These are phyloP conservation scores for Drosophila pallidifrons DNA, from an alignment of 1,140 invertebrate species.

Conservation along the genomic window DNA sequence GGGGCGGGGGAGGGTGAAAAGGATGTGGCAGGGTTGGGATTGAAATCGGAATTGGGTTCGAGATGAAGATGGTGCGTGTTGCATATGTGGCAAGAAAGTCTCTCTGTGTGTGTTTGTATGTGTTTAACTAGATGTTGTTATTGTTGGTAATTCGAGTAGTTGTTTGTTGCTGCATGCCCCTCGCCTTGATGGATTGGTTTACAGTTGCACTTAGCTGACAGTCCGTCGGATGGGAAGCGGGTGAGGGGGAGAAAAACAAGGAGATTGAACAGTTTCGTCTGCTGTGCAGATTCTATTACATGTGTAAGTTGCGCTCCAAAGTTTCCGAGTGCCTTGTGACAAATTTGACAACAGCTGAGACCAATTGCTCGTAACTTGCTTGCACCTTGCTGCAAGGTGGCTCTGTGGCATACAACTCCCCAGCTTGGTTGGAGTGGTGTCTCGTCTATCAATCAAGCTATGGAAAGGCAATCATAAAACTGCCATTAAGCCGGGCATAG, in stretches of 20 bases:
- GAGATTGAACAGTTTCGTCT: neutral
- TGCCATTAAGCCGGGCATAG: conserved; percentile 66
- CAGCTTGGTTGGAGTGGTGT: neutral
- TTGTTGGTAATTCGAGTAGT: conserved; percentile 73
- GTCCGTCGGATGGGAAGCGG: no score
- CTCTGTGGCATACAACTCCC: conserved; percentile 14
- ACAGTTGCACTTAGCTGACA: conserved; percentile 53
- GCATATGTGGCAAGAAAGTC: conserved; percentile 36
- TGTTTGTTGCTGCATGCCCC: conserved; percentile 53
- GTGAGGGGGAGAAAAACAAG: neutral
- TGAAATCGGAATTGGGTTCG: conserved; percentile 12
- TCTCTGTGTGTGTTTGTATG: neutral
- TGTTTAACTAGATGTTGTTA: conserved; percentile 38
- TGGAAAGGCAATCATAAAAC: conserved; percentile 71
- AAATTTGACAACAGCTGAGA: conserved; percentile 79
- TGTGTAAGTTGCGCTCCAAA: conserved; percentile 75
- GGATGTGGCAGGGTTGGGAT: conserved; percentile 11
- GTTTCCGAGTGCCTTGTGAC: conserved; percentile 62
- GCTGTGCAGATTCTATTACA: conserved; percentile 68
- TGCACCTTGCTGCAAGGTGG: conserved; percentile 25
- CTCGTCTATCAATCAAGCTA: conserved; percentile 69
- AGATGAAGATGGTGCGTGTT: conserved; percentile 36
- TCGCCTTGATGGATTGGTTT: conserved; percentile 70
- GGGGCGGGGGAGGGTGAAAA: neutral
- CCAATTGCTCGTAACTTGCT: conserved; percentile 54